Percentiles rank a stretch among this genome's conserved stretches.
These are phyloP conservation scores for Lepas anatifera DNA, from an alignment of 2,888 invertebrate species.

Conservation along the genomic window DNA sequence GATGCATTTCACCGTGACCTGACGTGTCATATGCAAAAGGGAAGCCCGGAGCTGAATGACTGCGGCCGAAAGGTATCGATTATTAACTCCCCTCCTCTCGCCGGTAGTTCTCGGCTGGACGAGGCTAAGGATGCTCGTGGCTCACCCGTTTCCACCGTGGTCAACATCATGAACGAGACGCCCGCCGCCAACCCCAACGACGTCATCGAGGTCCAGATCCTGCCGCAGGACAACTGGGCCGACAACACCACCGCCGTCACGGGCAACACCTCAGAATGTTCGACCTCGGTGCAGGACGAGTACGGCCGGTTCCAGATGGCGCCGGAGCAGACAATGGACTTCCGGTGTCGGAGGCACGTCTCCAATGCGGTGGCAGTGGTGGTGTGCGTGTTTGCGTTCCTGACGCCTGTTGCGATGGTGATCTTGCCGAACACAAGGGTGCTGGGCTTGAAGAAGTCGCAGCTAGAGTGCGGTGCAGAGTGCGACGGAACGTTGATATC, in stretches of 20 bases:
- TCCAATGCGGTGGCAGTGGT: slow-evolving; percentile 66
- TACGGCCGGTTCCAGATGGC: not conserved
- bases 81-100: no score
- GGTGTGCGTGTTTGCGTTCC: slow-evolving; percentile 67
- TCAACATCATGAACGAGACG: not conserved
- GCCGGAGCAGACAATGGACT: not conserved
- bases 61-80: no score
- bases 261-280: not conserved
- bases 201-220: slow-evolving; percentile 88
- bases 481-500: slow-evolving; percentile 88
- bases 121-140: not conserved
- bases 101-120: not conserved
- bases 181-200: slow-evolving; percentile 31
- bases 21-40: no score
- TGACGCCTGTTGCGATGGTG: slow-evolving; percentile 93
- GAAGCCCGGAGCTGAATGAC: no score
- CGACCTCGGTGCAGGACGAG: not conserved
- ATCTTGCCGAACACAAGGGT: slow-evolving; percentile 69
- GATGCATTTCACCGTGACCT: no score
- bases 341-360: slow-evolving; percentile 60
- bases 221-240: slow-evolving; percentile 96
- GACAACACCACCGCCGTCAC: slow-evolving; percentile 38
- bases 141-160: not conserved
- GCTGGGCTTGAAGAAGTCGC: slow-evolving; percentile 13
- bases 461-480: slow-evolving; percentile 59